Evolutionary conservation across 2,888 invertebrate genomes (phyloP).

Genomic region (Lacanobia wlatinum): DNA sequence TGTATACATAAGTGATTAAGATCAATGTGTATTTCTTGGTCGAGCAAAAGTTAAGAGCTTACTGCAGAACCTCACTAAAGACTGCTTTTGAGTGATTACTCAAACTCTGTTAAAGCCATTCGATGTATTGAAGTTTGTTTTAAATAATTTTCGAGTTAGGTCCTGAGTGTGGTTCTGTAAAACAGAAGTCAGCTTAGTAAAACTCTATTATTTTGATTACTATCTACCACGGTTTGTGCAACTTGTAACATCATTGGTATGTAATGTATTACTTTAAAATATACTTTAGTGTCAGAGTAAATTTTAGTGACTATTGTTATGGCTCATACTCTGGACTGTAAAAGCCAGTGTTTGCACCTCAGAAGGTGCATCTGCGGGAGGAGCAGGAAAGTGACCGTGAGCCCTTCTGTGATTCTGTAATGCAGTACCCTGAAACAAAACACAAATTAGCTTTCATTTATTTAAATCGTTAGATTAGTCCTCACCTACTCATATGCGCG

Average conservation of each 20-base stretch:
- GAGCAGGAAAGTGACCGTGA: constrained; percentile 89
- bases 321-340: constrained; percentile 65
- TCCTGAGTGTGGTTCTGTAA: background rate
- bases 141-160: background rate
- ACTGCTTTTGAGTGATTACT: background rate
- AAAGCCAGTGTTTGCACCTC: constrained; percentile 65
- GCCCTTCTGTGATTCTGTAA: constrained; percentile 92
- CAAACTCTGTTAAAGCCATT: background rate
- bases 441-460: background rate
- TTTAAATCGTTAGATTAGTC: background rate
- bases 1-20: background rate
- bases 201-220: background rate
- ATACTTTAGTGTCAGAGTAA: constrained; percentile 10
- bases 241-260: constrained; percentile 35
- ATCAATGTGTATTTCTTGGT: background rate
- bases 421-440: constrained; percentile 86
- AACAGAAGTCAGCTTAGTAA: background rate
- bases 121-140: background rate
- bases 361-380: constrained; percentile 59
- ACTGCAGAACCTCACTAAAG: background rate
- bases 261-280: constrained; percentile 25
- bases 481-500: too few relatives aligned
- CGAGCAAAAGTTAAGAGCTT: background rate
- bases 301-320: constrained; percentile 50
- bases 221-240: background rate